A percentile compares a stretch with the other conserved stretches of the same genome.
Evolutionary conservation across 2,113 vertebrate genomes (phyloP).

Genomic region (Argyrosomus japonicus): DNA sequence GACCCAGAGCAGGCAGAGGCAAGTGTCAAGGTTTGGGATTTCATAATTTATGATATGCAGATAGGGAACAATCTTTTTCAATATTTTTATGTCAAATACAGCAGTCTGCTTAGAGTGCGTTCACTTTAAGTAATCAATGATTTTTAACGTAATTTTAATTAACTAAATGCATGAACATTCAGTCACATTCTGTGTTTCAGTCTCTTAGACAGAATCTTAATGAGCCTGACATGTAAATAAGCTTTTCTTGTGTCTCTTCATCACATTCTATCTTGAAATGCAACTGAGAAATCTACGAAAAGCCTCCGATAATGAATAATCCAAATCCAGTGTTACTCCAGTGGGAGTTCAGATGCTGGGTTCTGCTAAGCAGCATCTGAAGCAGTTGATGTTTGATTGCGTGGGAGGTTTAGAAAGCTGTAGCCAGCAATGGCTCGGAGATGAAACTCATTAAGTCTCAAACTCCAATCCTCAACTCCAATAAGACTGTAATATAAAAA

Average conservation of each 20-base stretch:
- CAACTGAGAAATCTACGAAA: constrained; percentile 1
- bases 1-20: constrained; percentile 28
- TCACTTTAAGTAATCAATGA: too few relatives aligned
- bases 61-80: background rate
- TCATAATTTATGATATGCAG: constrained; percentile 24
- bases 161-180: background rate
- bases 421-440: constrained; percentile 42
- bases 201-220: background rate
- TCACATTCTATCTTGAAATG: background rate
- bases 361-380: constrained; percentile 17
- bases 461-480: constrained; percentile 67
- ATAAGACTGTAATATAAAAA: constrained; percentile 78
- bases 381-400: constrained; percentile 58
- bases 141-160: too few relatives aligned
- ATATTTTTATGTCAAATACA: background rate
- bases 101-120: too few relatives aligned
- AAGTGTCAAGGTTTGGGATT: constrained; percentile 34
- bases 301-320: constrained; percentile 24
- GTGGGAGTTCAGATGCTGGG: constrained; percentile 27
- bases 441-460: constrained; percentile 80
- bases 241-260: background rate
- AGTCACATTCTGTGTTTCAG: background rate
- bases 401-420: constrained; percentile 60
- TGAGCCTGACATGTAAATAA: constrained; percentile 9
- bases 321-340: constrained; percentile 22